Evolutionary conservation across 1,140 invertebrate species (phyloP).

Genomic region (Tenebrio molitor): DNA sequence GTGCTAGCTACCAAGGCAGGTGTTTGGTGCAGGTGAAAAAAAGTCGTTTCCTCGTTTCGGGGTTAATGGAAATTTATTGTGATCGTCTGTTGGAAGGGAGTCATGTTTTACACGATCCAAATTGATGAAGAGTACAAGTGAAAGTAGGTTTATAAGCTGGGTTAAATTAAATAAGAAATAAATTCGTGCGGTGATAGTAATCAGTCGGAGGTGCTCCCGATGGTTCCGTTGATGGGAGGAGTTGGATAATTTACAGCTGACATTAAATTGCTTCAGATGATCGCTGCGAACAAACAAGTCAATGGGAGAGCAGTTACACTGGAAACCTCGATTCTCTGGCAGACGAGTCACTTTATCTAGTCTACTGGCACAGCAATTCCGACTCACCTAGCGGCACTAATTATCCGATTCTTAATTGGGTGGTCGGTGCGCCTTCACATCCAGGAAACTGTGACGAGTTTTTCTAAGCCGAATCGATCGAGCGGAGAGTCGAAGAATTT

Average conservation of each 20-base stretch:
- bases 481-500: too few species aligned
- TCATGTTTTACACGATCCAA: too few species aligned
- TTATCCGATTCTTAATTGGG: constrained; percentile 32
- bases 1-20: constrained; percentile 22
- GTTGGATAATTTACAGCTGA: constrained; percentile 36
- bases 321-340: constrained; percentile 42
- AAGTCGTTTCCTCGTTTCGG: constrained; percentile 5
- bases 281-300: constrained; percentile 43
- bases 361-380: constrained; percentile 43
- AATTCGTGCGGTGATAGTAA: neutral
- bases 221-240: constrained; percentile 21
- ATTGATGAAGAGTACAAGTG: constrained; percentile 6
- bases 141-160: constrained; percentile 37
- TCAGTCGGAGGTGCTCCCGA: neutral
- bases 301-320: constrained; percentile 45
- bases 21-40: constrained; percentile 20
- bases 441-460: too few species aligned
- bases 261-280: constrained; percentile 41
- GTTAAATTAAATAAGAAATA: constrained; percentile 25
- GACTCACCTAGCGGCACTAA: constrained; percentile 34
- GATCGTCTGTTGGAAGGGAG: too few species aligned
- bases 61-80: constrained; percentile 12
- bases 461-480: too few species aligned
- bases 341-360: constrained; percentile 44
- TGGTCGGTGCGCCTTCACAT: too few species aligned